Conservation (phyloP, 2,888 invertebrate genomes). For the Melanostoma mellinum region DNA sequence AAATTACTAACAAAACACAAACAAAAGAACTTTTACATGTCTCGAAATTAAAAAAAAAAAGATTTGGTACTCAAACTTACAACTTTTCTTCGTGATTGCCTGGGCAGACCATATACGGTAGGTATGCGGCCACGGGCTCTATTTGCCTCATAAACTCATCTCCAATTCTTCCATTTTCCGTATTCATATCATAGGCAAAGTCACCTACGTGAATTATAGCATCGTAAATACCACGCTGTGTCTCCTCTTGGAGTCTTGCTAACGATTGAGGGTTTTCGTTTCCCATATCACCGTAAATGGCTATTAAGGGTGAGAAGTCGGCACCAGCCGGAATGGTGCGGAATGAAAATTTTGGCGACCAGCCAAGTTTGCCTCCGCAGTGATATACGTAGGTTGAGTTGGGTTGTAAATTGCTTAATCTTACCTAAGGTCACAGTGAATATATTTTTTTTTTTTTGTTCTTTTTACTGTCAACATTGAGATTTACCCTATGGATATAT, state of each 20-base stretch:
- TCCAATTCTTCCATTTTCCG: conserved; percentile 90
- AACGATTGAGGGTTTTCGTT: conserved; percentile 94
- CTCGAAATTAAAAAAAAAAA: conserved; percentile 3
- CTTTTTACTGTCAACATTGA: conserved; percentile 70
- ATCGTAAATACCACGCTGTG: conserved; percentile 91
- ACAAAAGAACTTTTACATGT: background rate
- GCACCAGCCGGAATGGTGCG: conserved; percentile 85
- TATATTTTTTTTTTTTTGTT: background rate
- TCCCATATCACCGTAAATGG: conserved; percentile 97
- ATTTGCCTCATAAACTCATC: conserved; percentile 97
- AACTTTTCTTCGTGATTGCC: conserved; percentile 95
- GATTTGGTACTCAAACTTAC: conserved; percentile 81
- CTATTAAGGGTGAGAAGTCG: conserved; percentile 91
- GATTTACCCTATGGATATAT: conserved; percentile 89
- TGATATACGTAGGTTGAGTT: conserved; percentile 90
- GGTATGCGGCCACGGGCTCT: conserved; percentile 93
- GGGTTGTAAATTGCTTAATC: conserved; percentile 85
- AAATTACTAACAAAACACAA: conserved; percentile 88
- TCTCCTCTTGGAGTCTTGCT: conserved; percentile 91
- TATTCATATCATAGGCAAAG: conserved; percentile 97
- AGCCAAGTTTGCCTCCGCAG: conserved; percentile 90
- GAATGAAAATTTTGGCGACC: conserved; percentile 92
- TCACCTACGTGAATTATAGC: conserved; percentile 96
- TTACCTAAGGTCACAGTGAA: conserved; percentile 75
- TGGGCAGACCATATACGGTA: conserved; percentile 96